Conservation (phyloP, 23 tunicate species). For the Trididemnum clinides region DNA sequence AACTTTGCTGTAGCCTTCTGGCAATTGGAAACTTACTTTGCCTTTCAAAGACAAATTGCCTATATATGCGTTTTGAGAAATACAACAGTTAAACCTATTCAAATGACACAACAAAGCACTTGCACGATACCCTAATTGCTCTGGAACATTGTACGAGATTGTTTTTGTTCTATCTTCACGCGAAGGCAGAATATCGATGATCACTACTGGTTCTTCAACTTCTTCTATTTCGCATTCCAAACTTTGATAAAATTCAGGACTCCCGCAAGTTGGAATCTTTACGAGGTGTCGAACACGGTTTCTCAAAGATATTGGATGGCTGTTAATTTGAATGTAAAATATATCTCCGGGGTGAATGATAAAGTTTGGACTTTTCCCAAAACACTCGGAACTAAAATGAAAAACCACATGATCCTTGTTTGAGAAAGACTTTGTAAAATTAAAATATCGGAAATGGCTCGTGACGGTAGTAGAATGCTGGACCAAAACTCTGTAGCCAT, state of each 20-base stretch:
- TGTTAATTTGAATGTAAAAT: neutral
- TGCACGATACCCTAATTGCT: neutral
- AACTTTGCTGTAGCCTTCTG: neutral
- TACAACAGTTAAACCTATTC: neutral
- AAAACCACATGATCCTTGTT: neutral
- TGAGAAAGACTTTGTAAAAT: neutral
- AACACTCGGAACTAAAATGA: neutral
- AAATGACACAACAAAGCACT: neutral
- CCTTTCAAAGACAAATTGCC: neutral
- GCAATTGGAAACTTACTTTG: neutral
- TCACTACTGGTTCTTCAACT: neutral
- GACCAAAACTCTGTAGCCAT: neutral
- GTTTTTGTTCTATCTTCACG: neutral
- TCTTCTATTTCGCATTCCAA: neutral
- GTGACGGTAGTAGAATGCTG: neutral
- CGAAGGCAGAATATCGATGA: too few relatives aligned
- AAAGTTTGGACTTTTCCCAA: neutral
- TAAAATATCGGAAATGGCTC: neutral
- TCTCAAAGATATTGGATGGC: neutral
- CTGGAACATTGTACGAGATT: neutral
- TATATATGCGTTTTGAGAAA: neutral
- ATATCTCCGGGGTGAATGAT: neutral
- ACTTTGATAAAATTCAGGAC: neutral
- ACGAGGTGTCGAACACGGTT: neutral
- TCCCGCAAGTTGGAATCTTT: neutral